phyloP scores from a whole-genome alignment of 1,140 invertebrate genomes.

The Pogonomyrmex californicus region DNA sequence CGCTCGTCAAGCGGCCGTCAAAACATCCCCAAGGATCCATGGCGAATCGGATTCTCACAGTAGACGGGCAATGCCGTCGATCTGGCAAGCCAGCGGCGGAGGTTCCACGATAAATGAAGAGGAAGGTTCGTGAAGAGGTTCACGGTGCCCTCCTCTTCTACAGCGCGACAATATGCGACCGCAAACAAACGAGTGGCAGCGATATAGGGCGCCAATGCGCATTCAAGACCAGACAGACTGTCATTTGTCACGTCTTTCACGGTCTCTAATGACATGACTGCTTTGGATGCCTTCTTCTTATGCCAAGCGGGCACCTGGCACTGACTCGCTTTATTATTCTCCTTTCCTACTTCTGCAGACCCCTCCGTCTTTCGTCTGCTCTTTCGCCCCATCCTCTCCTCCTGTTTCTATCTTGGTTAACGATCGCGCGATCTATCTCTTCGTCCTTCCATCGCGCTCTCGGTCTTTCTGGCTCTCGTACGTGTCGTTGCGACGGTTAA shows the following conservation, averaged over 20 bases:
- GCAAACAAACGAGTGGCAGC: conserved; percentile 86
- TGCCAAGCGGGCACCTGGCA: conserved; percentile 80
- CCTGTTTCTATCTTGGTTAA: conserved; percentile 63
- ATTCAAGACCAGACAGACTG: conserved; percentile 85
- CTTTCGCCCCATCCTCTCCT: conserved; percentile 66
- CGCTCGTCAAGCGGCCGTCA: conserved; percentile 86
- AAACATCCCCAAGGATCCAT: conserved; percentile 86
- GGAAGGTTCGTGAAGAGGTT: conserved; percentile 18
- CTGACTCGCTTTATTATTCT: conserved; percentile 80
- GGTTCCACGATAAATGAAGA: conserved; percentile 69
- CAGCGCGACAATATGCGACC: conserved; percentile 84
- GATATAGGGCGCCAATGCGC: conserved; percentile 86
- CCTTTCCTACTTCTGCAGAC: conserved; percentile 21
- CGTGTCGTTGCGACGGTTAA: conserved; percentile 80
- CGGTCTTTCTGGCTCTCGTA: conserved; percentile 35
- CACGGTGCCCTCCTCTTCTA: conserved; percentile 12
- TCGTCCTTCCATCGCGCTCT: conserved; percentile 65
- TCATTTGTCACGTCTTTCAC: conserved; percentile 87
- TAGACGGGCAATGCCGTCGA: conserved; percentile 46
- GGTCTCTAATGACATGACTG: conserved; percentile 86
- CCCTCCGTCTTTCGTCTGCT: conserved; percentile 59
- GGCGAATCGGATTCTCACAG: conserved; percentile 84
- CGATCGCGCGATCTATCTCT: conserved; percentile 60
- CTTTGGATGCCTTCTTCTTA: conserved; percentile 85
- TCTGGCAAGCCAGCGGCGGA: conserved; percentile 60